Percentiles rank a stretch among this genome's conserved stretches.
These are phyloP conservation scores for Limnothrissa miodon DNA, from an alignment of 2,113 vertebrate genomes.

Conservation along the genomic window DNA sequence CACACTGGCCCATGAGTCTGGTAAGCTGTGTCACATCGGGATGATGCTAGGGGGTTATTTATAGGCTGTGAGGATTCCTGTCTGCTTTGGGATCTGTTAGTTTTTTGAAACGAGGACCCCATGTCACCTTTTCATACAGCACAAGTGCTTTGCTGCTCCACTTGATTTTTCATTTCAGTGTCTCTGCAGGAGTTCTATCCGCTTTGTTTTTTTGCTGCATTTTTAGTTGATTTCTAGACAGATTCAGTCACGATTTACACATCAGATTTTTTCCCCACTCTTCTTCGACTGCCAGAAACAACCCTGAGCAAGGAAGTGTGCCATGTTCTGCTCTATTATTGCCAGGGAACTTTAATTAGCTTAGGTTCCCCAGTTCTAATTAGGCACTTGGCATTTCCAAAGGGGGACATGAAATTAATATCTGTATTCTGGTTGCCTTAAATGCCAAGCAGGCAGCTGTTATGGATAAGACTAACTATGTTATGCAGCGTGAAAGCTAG, in stretches of 20 bases:
- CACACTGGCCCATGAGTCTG: neutral
- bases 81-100: neutral
- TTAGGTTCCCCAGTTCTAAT: conserved; percentile 1
- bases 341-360: conserved; percentile 17
- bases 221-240: neutral
- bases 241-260: neutral
- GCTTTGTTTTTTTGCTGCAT: neutral
- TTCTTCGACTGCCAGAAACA: neutral
- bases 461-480: neutral
- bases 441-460: conserved; percentile 7
- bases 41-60: neutral
- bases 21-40: neutral
- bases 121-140: neutral
- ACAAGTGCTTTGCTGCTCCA: neutral
- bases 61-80: neutral
- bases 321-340: neutral
- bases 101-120: neutral
- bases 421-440: neutral
- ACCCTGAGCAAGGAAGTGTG: neutral
- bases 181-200: neutral
- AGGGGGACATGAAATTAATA: conserved; percentile 3
- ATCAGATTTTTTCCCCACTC: neutral
- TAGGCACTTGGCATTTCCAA: neutral
- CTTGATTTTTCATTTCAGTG: neutral
- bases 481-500: neutral